Evolutionary conservation across 2,888 invertebrate genomes (phyloP).

Genomic region (Ophonus ardosiacus): DNA sequence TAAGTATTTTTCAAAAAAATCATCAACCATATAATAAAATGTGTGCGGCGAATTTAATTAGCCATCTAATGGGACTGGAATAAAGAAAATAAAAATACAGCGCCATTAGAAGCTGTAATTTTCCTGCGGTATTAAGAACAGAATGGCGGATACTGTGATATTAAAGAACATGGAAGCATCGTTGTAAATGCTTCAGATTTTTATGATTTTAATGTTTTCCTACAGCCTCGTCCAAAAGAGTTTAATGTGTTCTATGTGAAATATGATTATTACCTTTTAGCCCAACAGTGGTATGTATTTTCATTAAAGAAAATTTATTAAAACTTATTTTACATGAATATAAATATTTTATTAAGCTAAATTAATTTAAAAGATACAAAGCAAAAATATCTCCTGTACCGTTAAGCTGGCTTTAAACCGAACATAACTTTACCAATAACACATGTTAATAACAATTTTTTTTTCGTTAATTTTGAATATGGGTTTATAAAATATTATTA

Average conservation of each 20-base stretch:
- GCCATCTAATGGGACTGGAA: constrained; percentile 33
- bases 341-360: not conserved
- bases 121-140: constrained; percentile 25
- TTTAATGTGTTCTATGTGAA: not conserved
- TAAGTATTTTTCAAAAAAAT: not conserved
- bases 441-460: no score
- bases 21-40: constrained; percentile 14
- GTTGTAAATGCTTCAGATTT: constrained; percentile 31
- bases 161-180: constrained; percentile 10
- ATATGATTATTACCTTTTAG: constrained; percentile 11
- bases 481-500: no score
- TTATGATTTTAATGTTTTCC: constrained; percentile 24
- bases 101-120: constrained; percentile 31
- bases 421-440: no score
- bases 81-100: constrained; percentile 33
- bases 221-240: not conserved
- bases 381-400: no score
- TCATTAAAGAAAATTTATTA: constrained; percentile 2
- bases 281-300: not conserved
- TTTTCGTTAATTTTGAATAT: no score
- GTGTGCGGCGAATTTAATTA: constrained; percentile 33
- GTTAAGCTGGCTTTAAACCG: no score
- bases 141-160: constrained; percentile 15
- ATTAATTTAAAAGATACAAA: no score
- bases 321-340: constrained; percentile 4